Percentiles rank a stretch among this genome's conserved stretches.
Evolutionary conservation across 2,113 vertebrate genomes (phyloP).

Genomic region (Rana temporaria): DNA sequence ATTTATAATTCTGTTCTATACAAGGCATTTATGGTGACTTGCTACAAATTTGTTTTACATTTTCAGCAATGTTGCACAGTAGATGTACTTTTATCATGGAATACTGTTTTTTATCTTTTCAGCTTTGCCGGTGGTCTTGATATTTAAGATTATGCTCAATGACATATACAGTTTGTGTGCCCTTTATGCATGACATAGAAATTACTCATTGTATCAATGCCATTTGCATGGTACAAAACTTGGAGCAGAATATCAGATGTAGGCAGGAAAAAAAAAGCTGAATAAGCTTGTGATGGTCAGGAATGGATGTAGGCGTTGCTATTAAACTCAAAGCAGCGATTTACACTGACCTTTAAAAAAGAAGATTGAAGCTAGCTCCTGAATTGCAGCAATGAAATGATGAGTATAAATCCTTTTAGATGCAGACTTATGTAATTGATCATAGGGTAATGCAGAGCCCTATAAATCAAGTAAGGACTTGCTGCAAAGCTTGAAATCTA

Average conservation of each 20-base stretch:
- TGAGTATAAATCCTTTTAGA: neutral
- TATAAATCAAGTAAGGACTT: neutral
- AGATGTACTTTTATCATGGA: neutral
- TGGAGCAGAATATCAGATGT: conserved; percentile 1
- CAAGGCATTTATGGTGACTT: too few species aligned
- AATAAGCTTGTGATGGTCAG: neutral
- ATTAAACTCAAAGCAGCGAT: neutral
- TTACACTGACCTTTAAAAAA: conserved; percentile 42
- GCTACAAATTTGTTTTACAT: too few species aligned
- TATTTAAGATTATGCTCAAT: conserved; percentile 24
- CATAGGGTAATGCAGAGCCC: neutral
- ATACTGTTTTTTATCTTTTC: neutral
- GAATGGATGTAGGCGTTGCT: neutral
- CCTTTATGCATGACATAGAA: conserved; percentile 37
- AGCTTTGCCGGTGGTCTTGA: neutral
- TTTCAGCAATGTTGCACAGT: too few species aligned
- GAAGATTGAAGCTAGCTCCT: neutral
- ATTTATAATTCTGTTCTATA: too few species aligned
- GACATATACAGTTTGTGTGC: conserved; percentile 1
- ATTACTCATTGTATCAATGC: conserved; percentile 36
- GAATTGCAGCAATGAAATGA: neutral
- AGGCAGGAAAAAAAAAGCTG: neutral
- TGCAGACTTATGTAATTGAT: neutral
- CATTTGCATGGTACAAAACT: conserved; percentile 14
- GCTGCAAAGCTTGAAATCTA: neutral